phyloP scores from a whole-genome alignment of 2,113 vertebrate species.

The Gallinago jamesoni region DNA sequence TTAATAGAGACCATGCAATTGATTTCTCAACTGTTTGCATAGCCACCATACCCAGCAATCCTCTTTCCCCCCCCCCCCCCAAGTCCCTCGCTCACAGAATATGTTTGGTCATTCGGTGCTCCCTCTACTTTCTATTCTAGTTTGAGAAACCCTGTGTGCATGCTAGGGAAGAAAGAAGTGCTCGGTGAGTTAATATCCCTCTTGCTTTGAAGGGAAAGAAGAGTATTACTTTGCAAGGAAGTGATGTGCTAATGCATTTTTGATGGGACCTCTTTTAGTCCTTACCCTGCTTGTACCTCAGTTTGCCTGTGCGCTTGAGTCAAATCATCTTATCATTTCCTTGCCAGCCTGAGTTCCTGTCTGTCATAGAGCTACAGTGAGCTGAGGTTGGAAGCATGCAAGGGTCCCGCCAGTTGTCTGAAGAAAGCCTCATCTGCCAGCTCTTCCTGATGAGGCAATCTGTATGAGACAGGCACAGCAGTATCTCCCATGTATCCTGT shows the following conservation, averaged over 20 bases:
- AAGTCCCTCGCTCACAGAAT: background rate
- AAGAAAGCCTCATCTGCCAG: background rate
- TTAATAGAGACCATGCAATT: background rate
- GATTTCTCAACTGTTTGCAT: background rate
- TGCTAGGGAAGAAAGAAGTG: background rate
- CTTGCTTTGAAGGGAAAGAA: background rate
- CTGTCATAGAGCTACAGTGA: background rate
- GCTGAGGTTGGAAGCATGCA: background rate
- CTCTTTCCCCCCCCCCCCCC: background rate
- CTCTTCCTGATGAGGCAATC: background rate
- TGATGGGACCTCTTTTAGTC: background rate
- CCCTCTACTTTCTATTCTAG: background rate
- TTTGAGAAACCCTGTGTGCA: background rate
- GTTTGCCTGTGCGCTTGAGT: background rate
- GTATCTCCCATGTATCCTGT: background rate
- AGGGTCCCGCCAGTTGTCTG: background rate
- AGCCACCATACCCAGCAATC: background rate
- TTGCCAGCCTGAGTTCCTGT: accelerated
- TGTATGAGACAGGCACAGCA: background rate
- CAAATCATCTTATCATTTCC: background rate
- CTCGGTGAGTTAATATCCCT: background rate
- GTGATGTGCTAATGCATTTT: background rate
- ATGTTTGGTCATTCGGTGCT: background rate
- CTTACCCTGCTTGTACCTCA: background rate
- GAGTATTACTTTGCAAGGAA: background rate